phyloP scores from a whole-genome alignment of 1,140 invertebrate species.

The Drosophila novamexicana region DNA sequence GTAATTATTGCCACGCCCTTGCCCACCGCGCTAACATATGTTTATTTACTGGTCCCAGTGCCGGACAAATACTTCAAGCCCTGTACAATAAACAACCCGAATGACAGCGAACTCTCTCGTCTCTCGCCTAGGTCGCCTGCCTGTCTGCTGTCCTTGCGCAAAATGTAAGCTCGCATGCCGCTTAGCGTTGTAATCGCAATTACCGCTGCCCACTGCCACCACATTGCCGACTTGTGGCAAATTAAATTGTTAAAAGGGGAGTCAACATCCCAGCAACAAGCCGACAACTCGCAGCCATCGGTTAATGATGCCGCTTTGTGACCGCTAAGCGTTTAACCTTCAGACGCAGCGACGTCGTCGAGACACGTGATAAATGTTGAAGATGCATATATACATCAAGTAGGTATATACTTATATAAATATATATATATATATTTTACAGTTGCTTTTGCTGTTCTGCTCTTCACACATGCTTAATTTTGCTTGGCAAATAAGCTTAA shows the following conservation, averaged over 20 bases:
- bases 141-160: slow-evolving; percentile 41
- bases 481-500: slow-evolving; percentile 69
- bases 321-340: slow-evolving; percentile 77
- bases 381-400: slow-evolving; percentile 21
- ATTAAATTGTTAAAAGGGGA: slow-evolving; percentile 70
- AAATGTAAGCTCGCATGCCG: slow-evolving; percentile 55
- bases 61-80: slow-evolving; percentile 61
- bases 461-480: slow-evolving; percentile 60
- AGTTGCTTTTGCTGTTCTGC: slow-evolving; percentile 60
- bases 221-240: slow-evolving; percentile 55
- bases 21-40: slow-evolving; percentile 47
- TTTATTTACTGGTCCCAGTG: slow-evolving; percentile 59
- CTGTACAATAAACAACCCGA: slow-evolving; percentile 58
- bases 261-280: not conserved
- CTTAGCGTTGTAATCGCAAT: slow-evolving; percentile 57
- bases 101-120: slow-evolving; percentile 37
- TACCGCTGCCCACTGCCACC: slow-evolving; percentile 51
- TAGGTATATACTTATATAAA: slow-evolving; percentile 17
- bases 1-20: slow-evolving; percentile 55
- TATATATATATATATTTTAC: slow-evolving; percentile 51
- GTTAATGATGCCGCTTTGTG: slow-evolving; percentile 78
- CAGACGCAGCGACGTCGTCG: slow-evolving; percentile 46
- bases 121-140: slow-evolving; percentile 7
- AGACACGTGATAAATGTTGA: slow-evolving; percentile 37
- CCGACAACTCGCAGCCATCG: slow-evolving; percentile 36